Base-by-base conservation (phyloP, 2,113 vertebrate species). In the Rana temporaria region DNA sequence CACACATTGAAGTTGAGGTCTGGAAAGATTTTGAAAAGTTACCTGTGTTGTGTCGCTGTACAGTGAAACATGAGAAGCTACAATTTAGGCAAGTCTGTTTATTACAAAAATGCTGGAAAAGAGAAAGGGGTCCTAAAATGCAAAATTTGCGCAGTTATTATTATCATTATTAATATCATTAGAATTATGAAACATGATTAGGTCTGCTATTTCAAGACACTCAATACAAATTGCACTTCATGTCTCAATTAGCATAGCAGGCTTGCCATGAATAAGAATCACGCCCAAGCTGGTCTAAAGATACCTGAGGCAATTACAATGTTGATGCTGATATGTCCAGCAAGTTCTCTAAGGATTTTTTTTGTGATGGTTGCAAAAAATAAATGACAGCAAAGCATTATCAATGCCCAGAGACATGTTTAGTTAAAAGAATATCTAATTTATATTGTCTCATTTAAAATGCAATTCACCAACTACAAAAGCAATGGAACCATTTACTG, bases 311-410 rank as follows among this genome's bases (percentile, higher is more conserved):
- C 63, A 67, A 77, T 66, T 78, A 55, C 38, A 32, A 24, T 65
- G 75, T 60, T 65, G 75, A 65, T 32, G 42, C 38, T 65, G 38
- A 78, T 65, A 66, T 78, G 42, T 78, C 75, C 60, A 78, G 38
- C 55, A 17, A 56, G 48, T 18, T 18, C 75, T 78, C 62, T 66
- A 26, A 78, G 75, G 62, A 55, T 22, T 55, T 66, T 66, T 52
- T 19, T 64, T 38, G 20, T 18, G 22, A 22, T 64, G 38, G 30
- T 55, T 64, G 42, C 17, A 6, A 65, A 78, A 78, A 66, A 56
- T 78, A 22, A 78, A 78, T 66, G 76, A 78, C 76, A 66, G 63
- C 24, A 78, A 78, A 78, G 9, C 76, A 20, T 19, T 66, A 63
- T 20, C 59, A 65, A 65, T 42, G 59, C 74, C 74, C 42, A 52